Base-by-base conservation (phyloP, 2,797 vertebrate species). In the Basileuterus tristriatus region DNA sequence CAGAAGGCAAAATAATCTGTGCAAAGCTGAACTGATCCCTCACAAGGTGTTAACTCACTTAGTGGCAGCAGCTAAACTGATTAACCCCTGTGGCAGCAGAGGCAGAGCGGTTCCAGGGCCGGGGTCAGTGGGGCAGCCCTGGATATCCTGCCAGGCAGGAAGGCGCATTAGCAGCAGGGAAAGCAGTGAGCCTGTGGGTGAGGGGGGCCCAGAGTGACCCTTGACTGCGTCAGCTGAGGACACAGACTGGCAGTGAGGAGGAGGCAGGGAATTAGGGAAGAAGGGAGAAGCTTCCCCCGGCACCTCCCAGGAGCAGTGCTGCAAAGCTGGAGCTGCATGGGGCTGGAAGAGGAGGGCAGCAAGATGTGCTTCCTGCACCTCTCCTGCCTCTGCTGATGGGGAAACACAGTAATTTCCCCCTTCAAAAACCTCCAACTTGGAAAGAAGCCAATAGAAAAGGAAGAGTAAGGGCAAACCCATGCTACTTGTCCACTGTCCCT, bases 21-120 rank as follows among this genome's bases (percentile, higher is more conserved):
- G 83, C 79, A 97, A 97, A 96, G 94, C 95, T 95, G 91, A 97
- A 95, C 74, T 95, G 95, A 96, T 97, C 95, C 93, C 79, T 68
- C 3, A 6, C 81, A 77, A 93, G 90, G 92, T 78, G 95, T 89
- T 94, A 97, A 95, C 92, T 10, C n/a, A 34, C 93, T 97, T 94
- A 94, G 87, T 4, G 26, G 71, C 52, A 83, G 80, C 22, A 19
- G 88, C 86, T 96, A 94, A 95, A 95, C 60, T 69, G 72, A 74
- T 96, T 95, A 97, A 94, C 64, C 77, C 71, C 62, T 19, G 55
- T 47, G 0, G 17, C 39, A 67, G 89, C 26, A 37, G 49, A 68
- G 72, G 71, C 67, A 75, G 76, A 62, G 72, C 23, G 1, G 84
- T 27, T 34, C 29, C 68, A 68, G 55, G 47, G 72, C 65, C 0